Percentiles rank a stretch among this genome's conserved stretches.
Evolutionary conservation across 2,797 vertebrate genomes (phyloP).

Genomic region (Hippopotamyrus pictus): DNA sequence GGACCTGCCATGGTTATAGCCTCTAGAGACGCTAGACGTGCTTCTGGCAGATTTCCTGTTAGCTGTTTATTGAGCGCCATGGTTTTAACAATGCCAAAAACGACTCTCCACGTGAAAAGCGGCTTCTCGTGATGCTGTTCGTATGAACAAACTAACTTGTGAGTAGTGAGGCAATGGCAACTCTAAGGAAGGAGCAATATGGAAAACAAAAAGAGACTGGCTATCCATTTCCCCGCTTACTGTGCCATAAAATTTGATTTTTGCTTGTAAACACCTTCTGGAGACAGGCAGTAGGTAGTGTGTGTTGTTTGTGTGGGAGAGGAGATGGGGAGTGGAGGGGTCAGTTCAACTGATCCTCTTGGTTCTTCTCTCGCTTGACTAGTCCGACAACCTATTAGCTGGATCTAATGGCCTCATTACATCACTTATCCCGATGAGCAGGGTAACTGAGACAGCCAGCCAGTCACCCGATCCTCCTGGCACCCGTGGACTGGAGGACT

Average conservation of each 20-base stretch:
- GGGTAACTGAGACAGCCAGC: constrained; percentile 38
- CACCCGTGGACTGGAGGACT: background rate
- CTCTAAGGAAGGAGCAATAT: background rate
- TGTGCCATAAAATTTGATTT: background rate
- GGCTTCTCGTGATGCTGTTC: background rate
- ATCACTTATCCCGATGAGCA: constrained; percentile 45
- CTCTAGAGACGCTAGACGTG: background rate
- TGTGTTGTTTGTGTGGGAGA: background rate
- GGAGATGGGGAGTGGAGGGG: background rate
- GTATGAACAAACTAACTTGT: background rate
- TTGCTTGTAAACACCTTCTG: constrained; percentile 2
- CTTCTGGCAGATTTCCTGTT: background rate
- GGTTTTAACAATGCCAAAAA: background rate
- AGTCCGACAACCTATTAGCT: constrained; percentile 81
- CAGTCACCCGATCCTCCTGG: constrained; percentile 33
- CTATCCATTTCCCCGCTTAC: background rate
- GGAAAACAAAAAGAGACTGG: background rate
- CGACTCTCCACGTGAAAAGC: background rate
- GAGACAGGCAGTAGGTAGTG: background rate
- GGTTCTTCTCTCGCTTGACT: constrained; percentile 62
- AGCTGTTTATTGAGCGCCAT: background rate
- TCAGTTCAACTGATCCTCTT: constrained; percentile 56
- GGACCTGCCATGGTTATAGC: background rate
- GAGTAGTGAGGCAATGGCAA: background rate
- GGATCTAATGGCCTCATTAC: constrained; percentile 92